Evolutionary conservation across 2,797 vertebrate species (phyloP).

Genomic region (Dallia pectoralis): DNA sequence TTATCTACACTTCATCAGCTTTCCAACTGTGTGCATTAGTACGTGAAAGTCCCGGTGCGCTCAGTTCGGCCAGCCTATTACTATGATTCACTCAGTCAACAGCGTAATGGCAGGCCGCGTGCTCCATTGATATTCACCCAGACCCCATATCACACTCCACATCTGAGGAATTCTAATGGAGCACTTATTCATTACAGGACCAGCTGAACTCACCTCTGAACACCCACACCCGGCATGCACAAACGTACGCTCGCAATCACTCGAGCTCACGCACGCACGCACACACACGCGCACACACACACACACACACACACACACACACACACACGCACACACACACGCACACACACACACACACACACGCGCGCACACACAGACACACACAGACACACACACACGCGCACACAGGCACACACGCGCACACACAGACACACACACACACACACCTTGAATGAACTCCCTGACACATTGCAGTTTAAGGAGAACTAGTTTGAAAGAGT

Average conservation of each 20-base stretch:
- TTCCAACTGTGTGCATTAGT: no score
- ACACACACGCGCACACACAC: not conserved
- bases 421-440: no score
- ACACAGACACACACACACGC: not conserved
- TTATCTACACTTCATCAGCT: no score
- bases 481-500: not conserved
- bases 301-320: not conserved
- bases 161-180: not conserved
- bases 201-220: not conserved
- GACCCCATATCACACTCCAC: not conserved
- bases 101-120: slow-evolving; percentile 30
- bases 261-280: not conserved
- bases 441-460: not conserved
- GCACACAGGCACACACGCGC: not conserved
- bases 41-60: no score
- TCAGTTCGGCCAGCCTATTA: not conserved
- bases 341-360: not conserved
- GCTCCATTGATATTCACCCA: slow-evolving; percentile 29
- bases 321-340: not conserved
- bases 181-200: not conserved
- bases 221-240: not conserved
- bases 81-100: slow-evolving; percentile 44
- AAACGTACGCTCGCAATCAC: not conserved
- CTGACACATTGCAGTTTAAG: not conserved
- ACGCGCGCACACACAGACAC: not conserved